Base-by-base conservation (phyloP, 2,113 vertebrate species). In the Spea bombifrons region DNA sequence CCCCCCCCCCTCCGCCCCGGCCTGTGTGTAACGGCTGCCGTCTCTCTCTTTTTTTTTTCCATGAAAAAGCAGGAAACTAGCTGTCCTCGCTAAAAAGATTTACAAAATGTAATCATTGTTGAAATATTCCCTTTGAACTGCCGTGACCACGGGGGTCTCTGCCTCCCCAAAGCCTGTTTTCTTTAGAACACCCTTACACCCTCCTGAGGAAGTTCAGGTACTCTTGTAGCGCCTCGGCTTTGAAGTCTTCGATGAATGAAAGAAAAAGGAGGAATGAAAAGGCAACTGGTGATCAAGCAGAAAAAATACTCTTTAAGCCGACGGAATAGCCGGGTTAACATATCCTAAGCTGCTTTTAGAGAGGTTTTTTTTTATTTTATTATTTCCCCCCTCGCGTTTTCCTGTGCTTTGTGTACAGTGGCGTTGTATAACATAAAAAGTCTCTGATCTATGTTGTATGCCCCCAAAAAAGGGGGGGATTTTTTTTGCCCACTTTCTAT, bases 61-160 rank as follows among this genome's bases (percentile, higher is more conserved):
- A 91, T 92, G 91, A 93, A 88, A 89, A 90, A 90, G 88, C 89
- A 90, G 89, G 88, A 90, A 91, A 89, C 89, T 89, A 90, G 88
- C 90, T 91, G 90, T 90, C 89, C 89, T 89, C 86, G 84, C 83
- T 92, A 92, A 92, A 92, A 91, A 94, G 93, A 93, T 93, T 93
- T 93, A 93, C 92, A 93, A 93, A 94, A 93, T 93, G 93, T 94
- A 93, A 94, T 93, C 91, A 94, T 92, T 93, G 92, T 92, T 93
- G 92, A 92, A 92, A 93, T 93, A 92, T 90, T 93, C 91, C 85
- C 92, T 93, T 94, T 93, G 93, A 93, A 93, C 92, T 92, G 87
- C 88, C 87, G 86, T 89, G 92, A 92, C 92, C 89, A 87, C 90
- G 90, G 92, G 93, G 92, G 93, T 92, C 91, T 90, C 83, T 88